phyloP scores from a whole-genome alignment of 2,113 vertebrate genomes.

The Aldabrachelys gigantea region DNA sequence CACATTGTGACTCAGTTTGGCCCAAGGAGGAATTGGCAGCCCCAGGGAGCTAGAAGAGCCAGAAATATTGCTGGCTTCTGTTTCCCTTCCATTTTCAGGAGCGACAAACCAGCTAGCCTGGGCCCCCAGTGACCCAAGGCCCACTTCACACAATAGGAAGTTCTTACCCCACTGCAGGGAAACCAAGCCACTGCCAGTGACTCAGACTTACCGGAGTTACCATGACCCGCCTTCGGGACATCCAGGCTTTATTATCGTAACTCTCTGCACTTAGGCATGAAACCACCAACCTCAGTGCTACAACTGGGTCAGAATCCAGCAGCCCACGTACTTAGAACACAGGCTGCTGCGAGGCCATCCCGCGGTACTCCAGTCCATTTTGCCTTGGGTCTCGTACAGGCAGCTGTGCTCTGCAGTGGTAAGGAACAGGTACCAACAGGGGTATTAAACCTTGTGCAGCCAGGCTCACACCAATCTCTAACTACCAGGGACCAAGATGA shows the following conservation, averaged over 20 bases:
- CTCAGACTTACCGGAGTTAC: neutral
- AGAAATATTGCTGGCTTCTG: too few species aligned
- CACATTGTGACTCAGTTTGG: accelerated
- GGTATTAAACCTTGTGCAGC: neutral
- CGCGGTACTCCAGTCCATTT: neutral
- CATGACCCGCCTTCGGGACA: accelerated
- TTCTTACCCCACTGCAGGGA: accelerated
- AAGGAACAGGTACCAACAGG: neutral
- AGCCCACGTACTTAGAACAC: neutral
- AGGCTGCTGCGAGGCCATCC: neutral
- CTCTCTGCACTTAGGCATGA: neutral
- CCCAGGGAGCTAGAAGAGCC: accelerated
- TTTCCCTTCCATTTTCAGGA: neutral
- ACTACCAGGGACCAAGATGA: neutral
- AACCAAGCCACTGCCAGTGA: accelerated
- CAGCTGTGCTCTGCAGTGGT: neutral
- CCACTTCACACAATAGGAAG: neutral
- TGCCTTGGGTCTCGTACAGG: neutral
- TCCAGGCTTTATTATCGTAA: accelerated
- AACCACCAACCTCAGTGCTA: neutral
- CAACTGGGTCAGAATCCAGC: neutral
- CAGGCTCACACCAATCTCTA: neutral
- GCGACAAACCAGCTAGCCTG: accelerated
- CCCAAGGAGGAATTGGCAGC: accelerated
- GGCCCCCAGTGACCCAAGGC: neutral